phyloP scores from a whole-genome alignment of 1,140 invertebrate genomes.

The roundworm (Caenorhabditis elegans) region DNA sequence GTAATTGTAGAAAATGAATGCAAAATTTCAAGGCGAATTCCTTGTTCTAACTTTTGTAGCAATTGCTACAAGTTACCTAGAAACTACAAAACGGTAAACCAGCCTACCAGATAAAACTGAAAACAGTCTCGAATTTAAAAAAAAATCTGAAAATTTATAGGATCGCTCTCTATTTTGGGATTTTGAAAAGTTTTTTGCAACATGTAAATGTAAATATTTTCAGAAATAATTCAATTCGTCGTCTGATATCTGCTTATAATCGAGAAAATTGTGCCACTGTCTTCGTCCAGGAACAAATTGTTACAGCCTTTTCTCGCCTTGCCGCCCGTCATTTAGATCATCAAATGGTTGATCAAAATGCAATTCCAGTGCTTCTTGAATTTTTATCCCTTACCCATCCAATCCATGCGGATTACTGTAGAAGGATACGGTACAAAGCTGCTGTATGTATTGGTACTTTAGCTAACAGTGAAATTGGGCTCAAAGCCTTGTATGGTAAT shows the following conservation, averaged over 20 bases:
- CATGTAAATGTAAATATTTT: no score
- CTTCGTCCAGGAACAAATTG: conserved; percentile 52
- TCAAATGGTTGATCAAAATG: conserved; percentile 47
- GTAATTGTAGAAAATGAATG: no score
- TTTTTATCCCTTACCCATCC: conserved; percentile 49
- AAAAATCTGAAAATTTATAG: no score
- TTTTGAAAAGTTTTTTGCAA: no score
- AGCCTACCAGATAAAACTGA: no score
- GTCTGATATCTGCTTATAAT: conserved; percentile 43
- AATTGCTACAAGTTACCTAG: no score
- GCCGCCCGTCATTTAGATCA: conserved; percentile 49
- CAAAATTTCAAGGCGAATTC: no score
- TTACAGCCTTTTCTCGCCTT: conserved; percentile 51
- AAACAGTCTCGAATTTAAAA: no score
- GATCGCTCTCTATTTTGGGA: no score
- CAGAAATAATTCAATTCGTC: conserved; percentile 32
- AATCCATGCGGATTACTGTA: conserved; percentile 49
- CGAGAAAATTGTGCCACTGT: conserved; percentile 43
- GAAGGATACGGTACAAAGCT: conserved; percentile 55
- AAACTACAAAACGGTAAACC: no score
- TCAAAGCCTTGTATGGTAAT: conserved; percentile 52
- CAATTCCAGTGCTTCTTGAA: conserved; percentile 50
- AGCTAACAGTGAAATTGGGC: conserved; percentile 48
- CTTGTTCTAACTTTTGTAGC: no score
- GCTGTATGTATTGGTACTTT: conserved; percentile 55